Percentiles rank a stretch among this genome's conserved stretches.
These are phyloP conservation scores for Gobio gobio DNA, from an alignment of 2,113 vertebrate species.

Conservation along the genomic window DNA sequence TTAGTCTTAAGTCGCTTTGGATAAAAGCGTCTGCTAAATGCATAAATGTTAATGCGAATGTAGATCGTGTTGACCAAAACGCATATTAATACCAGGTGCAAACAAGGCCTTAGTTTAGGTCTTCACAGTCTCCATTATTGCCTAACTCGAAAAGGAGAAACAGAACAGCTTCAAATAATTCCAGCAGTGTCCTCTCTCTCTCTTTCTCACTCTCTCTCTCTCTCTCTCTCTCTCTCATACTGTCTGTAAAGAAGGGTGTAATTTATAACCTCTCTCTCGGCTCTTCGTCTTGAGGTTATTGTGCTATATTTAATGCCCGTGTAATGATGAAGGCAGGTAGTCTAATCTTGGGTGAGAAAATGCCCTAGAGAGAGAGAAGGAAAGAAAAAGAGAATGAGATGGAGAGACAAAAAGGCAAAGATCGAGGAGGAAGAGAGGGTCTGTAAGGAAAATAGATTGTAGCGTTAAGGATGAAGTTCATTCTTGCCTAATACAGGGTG, in stretches of 20 bases:
- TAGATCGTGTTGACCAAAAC: too few species aligned
- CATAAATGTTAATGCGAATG: too few species aligned
- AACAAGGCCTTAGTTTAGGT: too few species aligned
- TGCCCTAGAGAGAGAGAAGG: slow-evolving; percentile 31
- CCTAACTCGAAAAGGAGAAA: slow-evolving; percentile 9
- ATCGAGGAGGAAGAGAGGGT: slow-evolving; percentile 10
- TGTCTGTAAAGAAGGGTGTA: slow-evolving; percentile 35
- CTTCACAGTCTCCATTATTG: background rate
- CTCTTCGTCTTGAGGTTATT: slow-evolving; percentile 47
- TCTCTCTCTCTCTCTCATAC: background rate
- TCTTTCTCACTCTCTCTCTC: slow-evolving; percentile 14
- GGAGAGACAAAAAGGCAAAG: slow-evolving; percentile 23
- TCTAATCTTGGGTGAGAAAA: slow-evolving; percentile 41
- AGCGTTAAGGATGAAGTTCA: background rate
- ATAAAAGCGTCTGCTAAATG: too few species aligned
- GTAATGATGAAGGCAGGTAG: slow-evolving; percentile 47
- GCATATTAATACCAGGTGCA: too few species aligned
- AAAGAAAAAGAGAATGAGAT: slow-evolving; percentile 32
- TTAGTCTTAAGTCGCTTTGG: too few species aligned
- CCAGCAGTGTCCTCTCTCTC: slow-evolving; percentile 7
- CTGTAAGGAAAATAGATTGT: slow-evolving; percentile 17
- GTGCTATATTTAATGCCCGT: slow-evolving; percentile 52
- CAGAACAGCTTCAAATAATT: slow-evolving; percentile 3
- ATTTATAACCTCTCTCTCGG: slow-evolving; percentile 43
- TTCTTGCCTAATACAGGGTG: background rate